Conservation (phyloP, 2,797 vertebrate species). For the Chelmon rostratus region DNA sequence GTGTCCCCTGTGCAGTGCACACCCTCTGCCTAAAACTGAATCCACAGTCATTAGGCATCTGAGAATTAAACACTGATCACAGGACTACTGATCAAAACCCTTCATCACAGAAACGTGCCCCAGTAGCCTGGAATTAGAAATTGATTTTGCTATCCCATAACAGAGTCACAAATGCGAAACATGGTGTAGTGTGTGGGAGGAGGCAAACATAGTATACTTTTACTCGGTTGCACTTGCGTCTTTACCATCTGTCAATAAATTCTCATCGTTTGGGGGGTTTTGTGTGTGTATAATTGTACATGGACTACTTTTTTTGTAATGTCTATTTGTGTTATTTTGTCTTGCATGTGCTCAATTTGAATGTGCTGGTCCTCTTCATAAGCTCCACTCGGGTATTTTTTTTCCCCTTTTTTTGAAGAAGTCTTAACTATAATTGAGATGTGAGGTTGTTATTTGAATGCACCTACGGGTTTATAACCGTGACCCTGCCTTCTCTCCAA, state of each 20-base stretch:
- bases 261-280: background rate
- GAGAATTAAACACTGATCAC: conserved; percentile 37
- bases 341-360: conserved; percentile 87
- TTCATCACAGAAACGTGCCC: conserved; percentile 14
- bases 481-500: conserved; percentile 10
- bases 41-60: conserved; percentile 15
- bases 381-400: conserved; percentile 29
- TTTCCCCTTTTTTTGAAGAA: conserved; percentile 37
- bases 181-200: conserved; percentile 9
- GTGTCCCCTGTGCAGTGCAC: conserved; percentile 29
- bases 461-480: conserved; percentile 30
- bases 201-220: conserved; percentile 19
- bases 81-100: conserved; percentile 10
- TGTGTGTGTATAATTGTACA: conserved; percentile 92
- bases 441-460: conserved; percentile 37
- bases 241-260: conserved; percentile 59
- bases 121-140: conserved; percentile 2
- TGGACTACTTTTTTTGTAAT: conserved; percentile 83
- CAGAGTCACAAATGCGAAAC: conserved; percentile 13
- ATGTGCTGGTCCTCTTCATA: conserved; percentile 76
- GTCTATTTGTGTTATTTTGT: conserved; percentile 73
- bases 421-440: conserved; percentile 62
- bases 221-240: conserved; percentile 58
- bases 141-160: conserved; percentile 15
- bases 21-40: conserved; percentile 45